Conservation (phyloP, 2,888 invertebrate species). For the Unio pictorum region DNA sequence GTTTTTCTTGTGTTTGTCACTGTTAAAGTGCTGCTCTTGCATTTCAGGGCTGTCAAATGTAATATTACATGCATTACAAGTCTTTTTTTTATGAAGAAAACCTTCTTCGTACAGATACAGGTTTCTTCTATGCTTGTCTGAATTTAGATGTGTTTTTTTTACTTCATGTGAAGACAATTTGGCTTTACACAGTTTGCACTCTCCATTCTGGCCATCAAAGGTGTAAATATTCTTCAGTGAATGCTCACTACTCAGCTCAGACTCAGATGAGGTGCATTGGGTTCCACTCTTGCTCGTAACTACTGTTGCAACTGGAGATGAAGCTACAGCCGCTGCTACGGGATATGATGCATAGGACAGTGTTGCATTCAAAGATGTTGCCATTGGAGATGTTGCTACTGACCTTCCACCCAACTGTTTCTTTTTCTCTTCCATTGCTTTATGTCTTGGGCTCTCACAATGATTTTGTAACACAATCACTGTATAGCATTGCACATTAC, state of each 20-base stretch:
- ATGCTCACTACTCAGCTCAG: too few relatives aligned
- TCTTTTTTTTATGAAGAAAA: conserved; percentile 5
- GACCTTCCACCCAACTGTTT: neutral
- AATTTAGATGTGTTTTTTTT: conserved; percentile 29
- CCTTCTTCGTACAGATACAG: conserved; percentile 2
- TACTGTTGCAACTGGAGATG: too few relatives aligned
- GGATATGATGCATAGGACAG: too few relatives aligned
- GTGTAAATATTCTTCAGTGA: conserved; percentile 6
- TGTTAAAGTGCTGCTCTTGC: conserved; percentile 39
- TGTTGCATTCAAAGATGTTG: too few relatives aligned
- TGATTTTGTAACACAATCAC: conserved; percentile 22
- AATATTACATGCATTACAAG: conserved; percentile 19
- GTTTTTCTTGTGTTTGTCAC: conserved; percentile 41
- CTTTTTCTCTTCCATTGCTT: conserved; percentile 26
- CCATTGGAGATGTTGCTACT: too few relatives aligned
- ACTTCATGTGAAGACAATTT: conserved; percentile 26
- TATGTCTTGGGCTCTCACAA: conserved; percentile 34
- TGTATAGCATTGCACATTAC: conserved; percentile 33
- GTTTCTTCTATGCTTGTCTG: conserved; percentile 26
- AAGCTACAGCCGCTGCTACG: too few relatives aligned
- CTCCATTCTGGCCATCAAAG: conserved; percentile 17
- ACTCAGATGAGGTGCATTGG: too few relatives aligned
- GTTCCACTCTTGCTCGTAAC: too few relatives aligned
- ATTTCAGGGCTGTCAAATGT: conserved; percentile 34
- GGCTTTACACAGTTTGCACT: conserved; percentile 29